Evolutionary conservation across 1,140 invertebrate species (phyloP), one percentile per base, ranked within the genome.

Genomic region (Atopsyche davidsoni): DNA sequence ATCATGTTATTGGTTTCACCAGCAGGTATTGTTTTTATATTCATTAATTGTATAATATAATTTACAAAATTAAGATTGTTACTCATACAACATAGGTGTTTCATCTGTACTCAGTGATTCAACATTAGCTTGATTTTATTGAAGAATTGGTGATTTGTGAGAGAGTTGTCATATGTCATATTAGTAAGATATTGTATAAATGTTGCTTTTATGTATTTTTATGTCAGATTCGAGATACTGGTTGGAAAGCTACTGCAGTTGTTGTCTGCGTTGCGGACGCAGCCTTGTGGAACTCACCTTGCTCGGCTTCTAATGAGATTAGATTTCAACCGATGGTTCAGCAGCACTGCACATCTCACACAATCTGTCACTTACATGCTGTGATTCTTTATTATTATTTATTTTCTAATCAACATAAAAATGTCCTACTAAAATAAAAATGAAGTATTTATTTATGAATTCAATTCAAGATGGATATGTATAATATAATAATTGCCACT

Each of bases 311-410:
- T 88, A 4, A 72, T 86, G 63, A 71, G 84, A 49, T 69, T 87
- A 16, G 84, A 88, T 66, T 88, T 82, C 53, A 88, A 87, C 63
- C 72, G 79, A 46, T 88, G 84, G 83, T 85, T 86, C 50, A 85
- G 80, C 45, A 65, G 64, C 0, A 69, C 70, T 25, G 70, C 69
- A 2, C 65, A 67, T 38, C 62, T 72, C 6, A 69, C 67, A 0
- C 69, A 68, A 40, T 74, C 71, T 14, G 67, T 74, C n/a, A 74
- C 70, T 4, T 68, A 65, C 21, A 71, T 74, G 62, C 47, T 72
- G 11, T 57, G 47, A 46, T 42, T 4, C n/a, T n/a, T n/a, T 42
- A 42, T 34, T 34, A 45, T 34, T 42, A 34, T 22, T 21, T 19
- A 34, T 45, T 45, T 45, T 22, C 23, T 45, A 2, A 23, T n/a